Base-by-base conservation (phyloP, 37 sponge, comb jelly and placozoan species). In the Agelas oroides region DNA sequence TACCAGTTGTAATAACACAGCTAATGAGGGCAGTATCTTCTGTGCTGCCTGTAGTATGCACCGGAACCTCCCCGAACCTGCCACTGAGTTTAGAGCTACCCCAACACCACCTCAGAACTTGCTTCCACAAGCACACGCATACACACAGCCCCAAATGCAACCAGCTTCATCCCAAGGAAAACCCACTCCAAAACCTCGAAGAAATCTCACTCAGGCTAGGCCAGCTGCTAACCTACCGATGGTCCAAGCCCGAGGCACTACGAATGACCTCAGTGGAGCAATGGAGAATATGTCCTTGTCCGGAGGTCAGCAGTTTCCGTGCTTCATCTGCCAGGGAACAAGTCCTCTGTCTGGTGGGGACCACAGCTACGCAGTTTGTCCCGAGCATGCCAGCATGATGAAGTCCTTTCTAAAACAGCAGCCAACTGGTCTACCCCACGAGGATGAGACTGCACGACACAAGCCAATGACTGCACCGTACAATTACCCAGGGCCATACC, bases 141-240 rank as follows among this genome's bases (percentile, higher is more conserved):
- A 46, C 46, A 12, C 46, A 46, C 46, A 46, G 46, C 31, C 62
- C 25, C 62, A 61, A 61, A 11, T 33, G 5, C 73, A 20, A 27
- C 52, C 53, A 19, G 3, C 5, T 40, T 28, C 46, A 20, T 53
- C 23, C 12, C 73, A 71, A 16, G 53, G 39, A 41, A 46, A 20
- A 31, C 73, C 73, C 5, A n/a, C 39, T 23, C 73, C 73, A 20
- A 71, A 71, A 46, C 73, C 73, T 1, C 46, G 73, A 1, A 38
- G 73, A 38, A 71, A 71, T 20, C 21, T 25, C 37, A 20, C 46
- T 14, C 25, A 25, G n/a, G 11, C 14, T 61, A 61, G 46, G 46
- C 46, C 46, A 46, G 46, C 46, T 8, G 8, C 46, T 46, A 8
- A 46, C 8, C 6, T 12, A 46, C 46, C 46, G 8, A 8, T 46